Evolutionary conservation across 2,888 invertebrate species (phyloP), one percentile per base, ranked within the genome.

Genomic region (Rhamnusium bicolor): DNA sequence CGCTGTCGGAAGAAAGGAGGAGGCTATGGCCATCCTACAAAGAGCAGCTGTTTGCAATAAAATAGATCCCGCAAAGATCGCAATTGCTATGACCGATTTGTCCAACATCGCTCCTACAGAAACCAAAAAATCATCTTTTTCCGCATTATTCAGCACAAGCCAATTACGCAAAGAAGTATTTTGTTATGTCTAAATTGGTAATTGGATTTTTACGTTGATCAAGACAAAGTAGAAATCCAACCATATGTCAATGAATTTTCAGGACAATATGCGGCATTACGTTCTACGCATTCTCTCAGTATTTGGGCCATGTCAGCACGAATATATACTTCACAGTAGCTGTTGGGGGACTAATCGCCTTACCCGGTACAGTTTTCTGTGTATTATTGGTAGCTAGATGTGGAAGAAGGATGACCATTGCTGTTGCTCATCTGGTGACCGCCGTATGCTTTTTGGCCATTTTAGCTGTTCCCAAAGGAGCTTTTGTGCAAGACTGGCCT

Each of bases 271-370:
- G 89, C 46, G 92, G 92, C 56, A 82, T 92, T 72, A 88, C 89
- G 27, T 92, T 92, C 84, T 92, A 89, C 82, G 90, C 91, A 3
- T 91, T 92, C 82, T 90, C 91, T 1, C 92, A 92, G 84, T 91
- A 91, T 76, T 86, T 91, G 58, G 91, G 91, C 1, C 87, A 89
- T 54, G 87, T 92, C 53, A 90, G 90, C 27, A 85, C 86, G 7
- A 89, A 92, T 77, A 88, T 92, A 70, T 92, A 90, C 82, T 73
- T 91, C 53, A 90, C 90, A 14, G 90, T 92, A 1, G 86, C 89
- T 2, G 76, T 90, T 5, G 90, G 90, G 74, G 92, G 92, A 1
- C 81, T 91, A 0, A 89, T 91, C 71, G 90, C 90, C 10, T 84
- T 90, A 8, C 89, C 91, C 0, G 92, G 92, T 19, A 90, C 90